A percentile compares a stretch with the other conserved stretches of the same genome.
Conservation (phyloP, 2,888 invertebrate species). For the Coronaproctus castanopsis region DNA sequence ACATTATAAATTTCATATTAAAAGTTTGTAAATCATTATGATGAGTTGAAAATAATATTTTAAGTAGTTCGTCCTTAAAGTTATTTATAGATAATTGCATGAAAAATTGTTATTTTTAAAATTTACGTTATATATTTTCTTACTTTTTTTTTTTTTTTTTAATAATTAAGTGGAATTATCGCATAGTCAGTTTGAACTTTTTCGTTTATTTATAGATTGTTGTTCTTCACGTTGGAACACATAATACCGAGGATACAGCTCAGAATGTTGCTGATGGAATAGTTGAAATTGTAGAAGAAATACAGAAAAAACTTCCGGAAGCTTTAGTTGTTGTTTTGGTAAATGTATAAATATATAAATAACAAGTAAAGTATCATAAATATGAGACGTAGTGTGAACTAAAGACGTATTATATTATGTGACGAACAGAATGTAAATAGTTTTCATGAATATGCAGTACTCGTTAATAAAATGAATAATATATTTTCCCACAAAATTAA, state of each 20-base stretch:
- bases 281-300: slow-evolving; percentile 48
- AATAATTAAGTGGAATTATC: slow-evolving; percentile 1
- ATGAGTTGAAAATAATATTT: too few relatives aligned
- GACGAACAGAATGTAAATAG: too few relatives aligned
- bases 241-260: slow-evolving; percentile 57
- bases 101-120: too few relatives aligned
- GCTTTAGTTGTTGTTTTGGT: slow-evolving; percentile 70
- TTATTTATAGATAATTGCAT: too few relatives aligned
- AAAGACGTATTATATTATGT: too few relatives aligned
- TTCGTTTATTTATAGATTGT: slow-evolving; percentile 40
- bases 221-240: slow-evolving; percentile 70
- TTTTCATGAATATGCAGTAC: too few relatives aligned
- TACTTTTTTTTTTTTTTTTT: slow-evolving; percentile 9
- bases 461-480: too few relatives aligned
- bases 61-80: too few relatives aligned
- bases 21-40: too few relatives aligned
- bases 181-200: not conserved
- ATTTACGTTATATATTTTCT: slow-evolving; percentile 3
- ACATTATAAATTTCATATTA: not conserved
- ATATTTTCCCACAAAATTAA: too few relatives aligned
- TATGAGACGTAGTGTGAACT: not conserved
- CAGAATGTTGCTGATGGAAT: slow-evolving; percentile 65
- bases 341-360: slow-evolving; percentile 26
- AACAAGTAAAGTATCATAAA: not conserved
- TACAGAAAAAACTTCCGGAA: slow-evolving; percentile 54